A percentile compares a stretch with the other conserved stretches of the same genome.
phyloP scores from a whole-genome alignment of 2,113 vertebrate species.

The Dermatemys mawii region DNA sequence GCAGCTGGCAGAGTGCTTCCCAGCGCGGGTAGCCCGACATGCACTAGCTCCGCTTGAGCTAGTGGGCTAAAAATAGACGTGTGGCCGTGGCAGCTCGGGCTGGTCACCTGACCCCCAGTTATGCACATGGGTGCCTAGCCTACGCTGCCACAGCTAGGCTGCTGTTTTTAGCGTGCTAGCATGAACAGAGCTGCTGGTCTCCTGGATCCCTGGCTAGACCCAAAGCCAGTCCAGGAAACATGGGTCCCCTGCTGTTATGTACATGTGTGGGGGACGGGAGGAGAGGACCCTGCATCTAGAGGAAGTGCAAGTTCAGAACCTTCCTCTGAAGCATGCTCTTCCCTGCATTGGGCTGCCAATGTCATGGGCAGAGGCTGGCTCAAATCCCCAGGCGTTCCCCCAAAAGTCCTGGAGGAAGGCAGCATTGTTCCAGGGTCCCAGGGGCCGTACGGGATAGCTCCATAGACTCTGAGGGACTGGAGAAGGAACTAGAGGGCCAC shows the following conservation, averaged over 20 bases:
- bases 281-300: not conserved
- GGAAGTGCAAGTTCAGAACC: not conserved
- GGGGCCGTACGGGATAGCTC: not conserved
- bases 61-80: no score
- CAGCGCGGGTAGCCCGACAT: not conserved
- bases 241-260: no score
- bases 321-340: not conserved
- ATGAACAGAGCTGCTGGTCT: not conserved
- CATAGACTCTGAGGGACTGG: not conserved
- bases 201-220: no score
- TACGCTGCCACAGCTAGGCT: rapidly evolving
- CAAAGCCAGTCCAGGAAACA: not conserved
- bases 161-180: no score
- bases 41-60: not conserved
- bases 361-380: not conserved
- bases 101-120: no score
- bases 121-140: no score
- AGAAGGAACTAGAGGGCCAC: not conserved
- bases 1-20: no score
- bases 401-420: not conserved
- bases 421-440: not conserved
- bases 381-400: no score
- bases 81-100: no score
- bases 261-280: not conserved
- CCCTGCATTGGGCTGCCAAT: not conserved